These are phyloP conservation scores for Parapsyche elsis DNA, from an alignment of 1,140 invertebrate species.

Conservation along the genomic window DNA sequence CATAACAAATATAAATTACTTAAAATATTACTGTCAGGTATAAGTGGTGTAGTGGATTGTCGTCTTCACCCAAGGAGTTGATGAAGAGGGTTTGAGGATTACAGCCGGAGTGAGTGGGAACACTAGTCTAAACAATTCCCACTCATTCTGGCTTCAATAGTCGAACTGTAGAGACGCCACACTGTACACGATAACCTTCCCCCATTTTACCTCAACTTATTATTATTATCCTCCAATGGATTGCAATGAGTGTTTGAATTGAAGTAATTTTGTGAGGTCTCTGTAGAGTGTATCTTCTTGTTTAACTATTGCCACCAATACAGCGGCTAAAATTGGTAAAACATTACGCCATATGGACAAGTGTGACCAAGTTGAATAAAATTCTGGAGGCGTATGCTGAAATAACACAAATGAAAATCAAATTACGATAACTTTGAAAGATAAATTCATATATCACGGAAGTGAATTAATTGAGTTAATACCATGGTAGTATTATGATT, in stretches of 20 bases:
- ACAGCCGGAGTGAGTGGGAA: too few relatives aligned
- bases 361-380: constrained; percentile 67
- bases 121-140: too few relatives aligned
- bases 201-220: too few relatives aligned
- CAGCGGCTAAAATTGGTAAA: constrained; percentile 63
- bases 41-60: too few relatives aligned
- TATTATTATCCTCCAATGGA: constrained; percentile 64
- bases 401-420: constrained; percentile 44
- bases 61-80: too few relatives aligned
- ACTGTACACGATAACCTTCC: too few relatives aligned
- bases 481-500: constrained; percentile 39
- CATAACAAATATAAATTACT: too few relatives aligned
- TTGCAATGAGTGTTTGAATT: constrained; percentile 65
- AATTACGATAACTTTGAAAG: background rate
- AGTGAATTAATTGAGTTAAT: constrained; percentile 5
- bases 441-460: background rate
- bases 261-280: constrained; percentile 63
- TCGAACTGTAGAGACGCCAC: too few relatives aligned
- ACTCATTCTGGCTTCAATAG: too few relatives aligned
- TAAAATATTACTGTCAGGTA: too few relatives aligned
- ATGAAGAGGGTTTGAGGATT: too few relatives aligned
- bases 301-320: constrained; percentile 63
- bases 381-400: constrained; percentile 64
- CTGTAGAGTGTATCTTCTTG: constrained; percentile 62
- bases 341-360: constrained; percentile 67